A percentile compares a stretch with the other conserved stretches of the same genome.
Evolutionary conservation across 2,888 invertebrate genomes (phyloP).

Genomic region (Ectemnius lituratus): DNA sequence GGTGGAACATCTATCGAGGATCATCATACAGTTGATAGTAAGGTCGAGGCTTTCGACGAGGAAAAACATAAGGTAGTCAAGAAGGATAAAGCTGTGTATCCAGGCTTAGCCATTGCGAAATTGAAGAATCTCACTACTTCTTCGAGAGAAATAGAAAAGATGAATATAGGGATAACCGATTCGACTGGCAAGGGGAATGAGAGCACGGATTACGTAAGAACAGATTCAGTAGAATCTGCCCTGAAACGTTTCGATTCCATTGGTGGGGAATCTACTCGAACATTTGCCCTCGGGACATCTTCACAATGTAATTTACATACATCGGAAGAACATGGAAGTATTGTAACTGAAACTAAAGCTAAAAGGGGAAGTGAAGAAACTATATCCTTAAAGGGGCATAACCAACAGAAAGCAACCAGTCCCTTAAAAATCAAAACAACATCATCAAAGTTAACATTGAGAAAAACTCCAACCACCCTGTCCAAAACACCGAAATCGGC

Average conservation of each 20-base stretch:
- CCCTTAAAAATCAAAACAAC: neutral
- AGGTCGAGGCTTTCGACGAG: neutral
- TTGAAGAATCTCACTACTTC: neutral
- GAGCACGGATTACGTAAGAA: constrained; percentile 51
- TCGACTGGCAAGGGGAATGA: constrained; percentile 4
- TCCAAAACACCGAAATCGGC: neutral
- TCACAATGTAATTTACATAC: neutral
- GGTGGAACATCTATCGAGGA: neutral
- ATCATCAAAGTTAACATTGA: constrained; percentile 1
- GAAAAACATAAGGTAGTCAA: constrained; percentile 4
- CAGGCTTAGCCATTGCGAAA: neutral
- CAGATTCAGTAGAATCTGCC: constrained; percentile 69
- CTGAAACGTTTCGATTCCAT: constrained; percentile 65
- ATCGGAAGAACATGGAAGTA: too few relatives aligned
- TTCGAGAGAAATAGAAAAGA: neutral
- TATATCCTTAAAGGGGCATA: constrained; percentile 19
- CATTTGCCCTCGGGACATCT: constrained; percentile 13
- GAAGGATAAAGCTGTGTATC: constrained; percentile 3
- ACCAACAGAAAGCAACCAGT: constrained; percentile 8
- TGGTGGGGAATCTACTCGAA: constrained; percentile 45
- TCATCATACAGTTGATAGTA: constrained; percentile 7
- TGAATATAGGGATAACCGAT: neutral
- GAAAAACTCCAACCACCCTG: constrained; percentile 7
- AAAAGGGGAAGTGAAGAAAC: constrained; percentile 17
- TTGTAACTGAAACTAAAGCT: neutral